Conservation (phyloP, 2,113 vertebrate species). For the Neodon shergylaensis region DNA sequence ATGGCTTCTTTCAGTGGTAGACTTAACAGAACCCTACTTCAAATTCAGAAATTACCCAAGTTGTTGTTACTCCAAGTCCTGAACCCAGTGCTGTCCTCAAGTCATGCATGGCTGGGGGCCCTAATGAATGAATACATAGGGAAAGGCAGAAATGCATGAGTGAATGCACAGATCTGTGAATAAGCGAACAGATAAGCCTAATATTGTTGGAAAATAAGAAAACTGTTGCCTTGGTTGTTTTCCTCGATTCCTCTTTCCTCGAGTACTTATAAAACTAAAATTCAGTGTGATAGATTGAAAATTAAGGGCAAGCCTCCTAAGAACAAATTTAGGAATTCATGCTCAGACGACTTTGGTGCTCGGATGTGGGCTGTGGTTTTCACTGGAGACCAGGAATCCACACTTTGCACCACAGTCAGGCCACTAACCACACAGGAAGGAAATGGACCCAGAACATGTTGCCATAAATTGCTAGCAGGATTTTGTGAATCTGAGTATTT, state of each 20-base stretch:
- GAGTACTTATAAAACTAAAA: constrained; percentile 3
- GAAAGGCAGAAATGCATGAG: not conserved
- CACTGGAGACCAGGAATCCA: not conserved
- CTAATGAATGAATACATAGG: too few relatives aligned
- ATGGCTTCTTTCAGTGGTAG: not conserved
- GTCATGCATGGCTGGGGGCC: not conserved
- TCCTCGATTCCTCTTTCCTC: not conserved
- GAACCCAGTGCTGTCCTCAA: not conserved
- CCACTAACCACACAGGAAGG: not conserved
- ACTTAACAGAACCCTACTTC: not conserved
- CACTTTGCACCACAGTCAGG: not conserved
- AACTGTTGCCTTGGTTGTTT: not conserved
- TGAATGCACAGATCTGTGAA: not conserved
- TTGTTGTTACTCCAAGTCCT: not conserved
- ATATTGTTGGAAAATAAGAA: not conserved
- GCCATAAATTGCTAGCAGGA: not conserved
- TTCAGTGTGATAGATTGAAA: not conserved
- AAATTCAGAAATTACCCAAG: not conserved
- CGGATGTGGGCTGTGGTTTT: not conserved
- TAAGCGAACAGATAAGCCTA: not conserved
- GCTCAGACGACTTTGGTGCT: not conserved
- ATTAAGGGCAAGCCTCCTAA: not conserved
- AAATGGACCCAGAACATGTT: not conserved
- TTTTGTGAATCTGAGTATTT: constrained; percentile 42
- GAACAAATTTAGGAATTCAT: not conserved